A percentile compares a stretch with the other conserved stretches of the same genome.
Evolutionary conservation across 92 coral and sea anemone genomes (phyloP).

Genomic region (Palythoa grandiflora): DNA sequence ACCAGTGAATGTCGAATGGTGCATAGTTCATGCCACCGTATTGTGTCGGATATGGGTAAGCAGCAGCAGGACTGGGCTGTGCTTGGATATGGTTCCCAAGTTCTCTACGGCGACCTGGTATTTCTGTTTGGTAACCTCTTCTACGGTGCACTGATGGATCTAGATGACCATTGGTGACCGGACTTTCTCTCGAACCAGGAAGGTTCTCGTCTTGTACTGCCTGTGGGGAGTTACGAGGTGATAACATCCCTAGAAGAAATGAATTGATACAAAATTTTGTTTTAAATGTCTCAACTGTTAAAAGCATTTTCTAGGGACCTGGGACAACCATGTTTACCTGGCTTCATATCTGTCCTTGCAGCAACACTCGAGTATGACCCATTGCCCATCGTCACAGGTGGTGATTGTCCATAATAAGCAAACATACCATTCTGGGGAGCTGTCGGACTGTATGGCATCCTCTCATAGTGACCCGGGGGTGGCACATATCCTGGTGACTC

Average conservation of each 20-base stretch:
- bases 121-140: background rate
- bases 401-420: slow-evolving; percentile 55
- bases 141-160: slow-evolving; percentile 52
- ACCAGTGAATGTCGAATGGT: slow-evolving; percentile 38
- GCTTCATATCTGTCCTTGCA: slow-evolving; percentile 33
- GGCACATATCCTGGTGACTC: slow-evolving; percentile 16
- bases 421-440: slow-evolving; percentile 34
- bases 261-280: background rate
- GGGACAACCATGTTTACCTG: background rate
- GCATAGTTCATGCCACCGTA: slow-evolving; percentile 13
- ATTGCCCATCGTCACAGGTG: slow-evolving; percentile 54
- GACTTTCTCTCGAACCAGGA: slow-evolving; percentile 64
- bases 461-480: slow-evolving; percentile 2
- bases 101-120: slow-evolving; percentile 31
- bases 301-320: background rate
- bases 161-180: slow-evolving; percentile 82
- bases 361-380: slow-evolving; percentile 40
- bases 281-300: background rate
- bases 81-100: slow-evolving; percentile 28
- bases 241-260: slow-evolving; percentile 54
- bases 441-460: slow-evolving; percentile 26
- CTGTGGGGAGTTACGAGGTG: slow-evolving; percentile 96
- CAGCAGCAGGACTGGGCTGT: slow-evolving; percentile 18
- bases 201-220: slow-evolving; percentile 92
- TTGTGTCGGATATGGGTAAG: slow-evolving; percentile 9